Evolutionary conservation across 2,113 vertebrate genomes (phyloP), one percentile per base, ranked within the genome.

Genomic region (Cepphus grylle): DNA sequence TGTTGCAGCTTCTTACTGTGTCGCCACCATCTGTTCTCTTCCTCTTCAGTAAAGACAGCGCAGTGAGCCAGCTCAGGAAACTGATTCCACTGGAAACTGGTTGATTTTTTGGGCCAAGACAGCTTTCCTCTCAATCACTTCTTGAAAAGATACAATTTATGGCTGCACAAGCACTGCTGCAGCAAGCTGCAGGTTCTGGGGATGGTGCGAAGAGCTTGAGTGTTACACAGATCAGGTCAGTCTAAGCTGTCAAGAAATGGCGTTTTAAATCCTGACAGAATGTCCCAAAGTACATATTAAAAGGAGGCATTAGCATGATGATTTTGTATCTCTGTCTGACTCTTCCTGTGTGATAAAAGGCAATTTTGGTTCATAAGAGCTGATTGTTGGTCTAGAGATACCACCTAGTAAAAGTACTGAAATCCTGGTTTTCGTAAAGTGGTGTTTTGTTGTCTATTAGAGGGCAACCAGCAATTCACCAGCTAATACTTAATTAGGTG

Each of bases 1-100:
- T 0, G 0, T 38, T 11, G 0, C 32, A 23, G 52, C 72, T 53
- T 78, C 53, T 52, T 25, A 36, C 4, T 2, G 2, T 27, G 6
- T 29, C 4, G 0, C 61, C 26, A 9, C 74, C 73, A 40, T 85
- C 90, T 86, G 73, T 55, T 63, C 30, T 56, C 59, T 49, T 67
- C n/a, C 43, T 79, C 56, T 69, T 38, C 34, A 20, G 58, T 27
- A 40, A 90, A 67, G n/a, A 21, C 52, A 19, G 26, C 42, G 7
- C 22, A 29, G 47, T 15, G 47, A 93, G 29, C 26, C 29, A 50
- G 69, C 81, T 59, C 30, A 42, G 43, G 70, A 49, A 88, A 50
- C n/a, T 8, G 15, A 62, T 81, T 92, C 7, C 1, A 8, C 67
- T 88, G 55, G 13, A 69, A 88, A 38, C 8, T 8, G 12, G 1